phyloP scores from a whole-genome alignment of 2,888 invertebrate species.

The Drosophila acutilabella region DNA sequence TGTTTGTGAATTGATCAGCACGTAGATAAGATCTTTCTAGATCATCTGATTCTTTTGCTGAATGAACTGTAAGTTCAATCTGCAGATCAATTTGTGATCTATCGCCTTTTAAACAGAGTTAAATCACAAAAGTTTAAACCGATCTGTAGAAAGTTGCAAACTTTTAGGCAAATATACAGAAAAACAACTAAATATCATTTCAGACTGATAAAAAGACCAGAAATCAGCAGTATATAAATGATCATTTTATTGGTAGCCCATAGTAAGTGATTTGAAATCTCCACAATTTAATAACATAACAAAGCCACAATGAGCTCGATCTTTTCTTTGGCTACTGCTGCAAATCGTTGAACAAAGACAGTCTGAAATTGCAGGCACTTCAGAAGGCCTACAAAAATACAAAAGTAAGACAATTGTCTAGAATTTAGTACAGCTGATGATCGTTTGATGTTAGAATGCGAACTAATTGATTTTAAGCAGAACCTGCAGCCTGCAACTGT shows the following conservation, averaged over 20 bases:
- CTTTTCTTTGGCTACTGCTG: neutral
- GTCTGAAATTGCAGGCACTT: conserved; percentile 27
- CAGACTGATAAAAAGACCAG: too few species aligned
- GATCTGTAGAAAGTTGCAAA: too few species aligned
- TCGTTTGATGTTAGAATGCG: conserved; percentile 36
- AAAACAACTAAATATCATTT: too few species aligned
- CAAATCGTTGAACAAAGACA: neutral
- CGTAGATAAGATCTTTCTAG: neutral
- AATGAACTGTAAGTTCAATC: neutral
- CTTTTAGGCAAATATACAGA: too few species aligned
- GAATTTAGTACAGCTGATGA: conserved; percentile 65
- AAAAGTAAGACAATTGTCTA: conserved; percentile 18
- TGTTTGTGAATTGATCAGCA: neutral
- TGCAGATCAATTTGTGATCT: too few species aligned
- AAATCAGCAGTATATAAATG: neutral
- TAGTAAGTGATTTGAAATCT: neutral
- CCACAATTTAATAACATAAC: neutral
- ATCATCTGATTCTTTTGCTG: neutral
- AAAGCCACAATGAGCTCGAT: neutral
- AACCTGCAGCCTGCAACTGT: conserved; percentile 51
- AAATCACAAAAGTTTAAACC: too few species aligned
- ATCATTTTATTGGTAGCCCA: too few species aligned
- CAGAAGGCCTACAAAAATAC: conserved; percentile 36
- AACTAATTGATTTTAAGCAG: conserved; percentile 81
- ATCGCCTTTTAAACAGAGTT: too few species aligned